A percentile compares a stretch with the other conserved stretches of the same genome.
These are phyloP conservation scores for Prosapia bicincta DNA, from an alignment of 2,888 invertebrate species.

Conservation along the genomic window DNA sequence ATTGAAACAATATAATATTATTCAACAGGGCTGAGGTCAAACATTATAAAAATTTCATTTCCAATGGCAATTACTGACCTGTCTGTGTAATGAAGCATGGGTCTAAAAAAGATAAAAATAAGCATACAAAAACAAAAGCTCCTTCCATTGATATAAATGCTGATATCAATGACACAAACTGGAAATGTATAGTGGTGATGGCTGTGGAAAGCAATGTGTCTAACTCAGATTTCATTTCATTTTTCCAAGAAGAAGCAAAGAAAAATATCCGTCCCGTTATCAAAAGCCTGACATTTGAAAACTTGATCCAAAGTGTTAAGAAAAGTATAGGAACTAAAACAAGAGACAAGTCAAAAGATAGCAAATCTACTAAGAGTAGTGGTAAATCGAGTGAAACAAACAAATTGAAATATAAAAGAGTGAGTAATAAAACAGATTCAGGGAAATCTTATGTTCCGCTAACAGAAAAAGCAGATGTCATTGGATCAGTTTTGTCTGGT, in stretches of 20 bases:
- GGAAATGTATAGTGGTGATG: not conserved
- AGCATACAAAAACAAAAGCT: not conserved
- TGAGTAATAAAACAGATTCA: no score
- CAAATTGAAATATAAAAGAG: no score
- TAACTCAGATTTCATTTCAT: not conserved
- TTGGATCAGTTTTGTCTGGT: not conserved
- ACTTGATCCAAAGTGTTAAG: not conserved
- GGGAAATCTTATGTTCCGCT: not conserved
- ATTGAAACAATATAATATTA: no score
- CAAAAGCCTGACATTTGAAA: not conserved
- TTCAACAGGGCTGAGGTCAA: no score
- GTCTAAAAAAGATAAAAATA: not conserved
- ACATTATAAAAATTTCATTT: no score
- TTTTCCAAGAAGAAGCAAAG: conserved; percentile 2
- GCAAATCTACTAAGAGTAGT: no score
- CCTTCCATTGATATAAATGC: not conserved
- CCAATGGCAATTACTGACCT: no score
- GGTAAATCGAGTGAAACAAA: no score
- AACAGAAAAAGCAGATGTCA: not conserved
- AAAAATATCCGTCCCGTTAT: not conserved
- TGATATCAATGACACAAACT: not conserved
- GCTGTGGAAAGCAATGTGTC: not conserved
- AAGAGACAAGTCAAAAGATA: not conserved
- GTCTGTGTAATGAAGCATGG: not conserved
- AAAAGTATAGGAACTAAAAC: not conserved